A percentile compares a stretch with the other conserved stretches of the same genome.
phyloP scores from a whole-genome alignment of 2,888 invertebrate genomes.

The Hypsopygia costalis region DNA sequence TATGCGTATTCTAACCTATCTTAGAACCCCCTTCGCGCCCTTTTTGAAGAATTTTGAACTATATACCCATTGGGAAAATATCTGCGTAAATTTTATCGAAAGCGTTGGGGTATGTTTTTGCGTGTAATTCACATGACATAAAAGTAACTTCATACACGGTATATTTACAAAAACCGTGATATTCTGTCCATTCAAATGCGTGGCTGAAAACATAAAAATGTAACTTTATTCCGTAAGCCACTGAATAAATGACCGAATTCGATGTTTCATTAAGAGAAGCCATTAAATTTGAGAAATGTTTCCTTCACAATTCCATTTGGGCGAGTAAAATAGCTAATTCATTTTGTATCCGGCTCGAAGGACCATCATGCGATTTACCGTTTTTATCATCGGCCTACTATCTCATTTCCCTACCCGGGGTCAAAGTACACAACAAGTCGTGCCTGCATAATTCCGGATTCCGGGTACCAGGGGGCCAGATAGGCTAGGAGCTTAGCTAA shows the following conservation, averaged over 20 bases:
- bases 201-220: conserved; percentile 2
- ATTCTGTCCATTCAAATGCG: no score
- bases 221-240: conserved; percentile 4
- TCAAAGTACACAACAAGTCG: conserved; percentile 44
- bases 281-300: conserved; percentile 13
- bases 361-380: conserved; percentile 13
- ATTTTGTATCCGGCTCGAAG: conserved; percentile 14
- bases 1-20: no score
- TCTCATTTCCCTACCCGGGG: conserved; percentile 38
- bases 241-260: conserved; percentile 10
- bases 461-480: conserved; percentile 57
- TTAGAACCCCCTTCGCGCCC: no score
- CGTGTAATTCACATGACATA: no score
- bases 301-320: conserved; percentile 13
- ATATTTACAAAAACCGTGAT: no score
- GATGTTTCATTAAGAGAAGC: conserved; percentile 12
- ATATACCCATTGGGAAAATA: no score
- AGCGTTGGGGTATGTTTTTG: no score
- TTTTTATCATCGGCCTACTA: conserved; percentile 26
- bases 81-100: no score
- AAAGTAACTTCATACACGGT: no score
- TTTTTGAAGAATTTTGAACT: no score
- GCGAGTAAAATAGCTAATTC: conserved; percentile 11
- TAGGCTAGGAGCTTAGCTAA: conserved; percentile 69
- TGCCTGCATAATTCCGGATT: conserved; percentile 64